phyloP scores from a whole-genome alignment of 2,888 invertebrate genomes.

The Melanostoma mellinum region DNA sequence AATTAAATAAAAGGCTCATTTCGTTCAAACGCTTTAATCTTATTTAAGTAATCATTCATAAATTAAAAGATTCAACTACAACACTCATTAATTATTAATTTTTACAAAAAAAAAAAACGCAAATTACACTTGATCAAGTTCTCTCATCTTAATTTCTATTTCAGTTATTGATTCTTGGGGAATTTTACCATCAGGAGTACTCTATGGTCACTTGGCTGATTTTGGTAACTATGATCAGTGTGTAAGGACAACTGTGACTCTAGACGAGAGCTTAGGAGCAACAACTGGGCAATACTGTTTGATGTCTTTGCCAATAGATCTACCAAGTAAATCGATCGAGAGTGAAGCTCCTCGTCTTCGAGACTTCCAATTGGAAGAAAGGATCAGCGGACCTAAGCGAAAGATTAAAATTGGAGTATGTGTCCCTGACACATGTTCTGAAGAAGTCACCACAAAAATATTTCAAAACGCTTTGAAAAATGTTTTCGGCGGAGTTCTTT shows the following conservation, averaged over 20 bases:
- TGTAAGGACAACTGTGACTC: conserved; percentile 1
- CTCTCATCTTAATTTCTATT: background rate
- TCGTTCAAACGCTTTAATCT: too few species aligned
- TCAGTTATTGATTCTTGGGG: conserved; percentile 53
- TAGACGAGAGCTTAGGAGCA: background rate
- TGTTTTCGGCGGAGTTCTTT: conserved; percentile 29
- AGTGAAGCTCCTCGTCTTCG: background rate
- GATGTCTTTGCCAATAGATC: conserved; percentile 10
- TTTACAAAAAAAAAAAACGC: too few species aligned
- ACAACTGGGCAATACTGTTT: conserved; percentile 42
- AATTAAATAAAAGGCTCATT: too few species aligned
- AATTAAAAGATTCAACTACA: too few species aligned
- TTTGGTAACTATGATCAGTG: conserved; percentile 43
- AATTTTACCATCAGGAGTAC: conserved; percentile 39
- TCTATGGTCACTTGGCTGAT: conserved; percentile 6
- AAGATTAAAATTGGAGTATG: conserved; percentile 63
- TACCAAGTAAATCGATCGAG: background rate
- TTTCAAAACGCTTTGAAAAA: conserved; percentile 28
- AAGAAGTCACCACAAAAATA: conserved; percentile 25
- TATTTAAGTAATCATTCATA: too few species aligned
- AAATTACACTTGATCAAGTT: too few species aligned
- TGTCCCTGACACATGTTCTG: conserved; percentile 67
- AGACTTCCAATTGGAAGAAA: too few species aligned
- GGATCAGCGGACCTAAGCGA: background rate
- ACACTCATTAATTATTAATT: too few species aligned